Conservation (phyloP, 2,888 invertebrate genomes). For the Chelonus formosanus region DNA sequence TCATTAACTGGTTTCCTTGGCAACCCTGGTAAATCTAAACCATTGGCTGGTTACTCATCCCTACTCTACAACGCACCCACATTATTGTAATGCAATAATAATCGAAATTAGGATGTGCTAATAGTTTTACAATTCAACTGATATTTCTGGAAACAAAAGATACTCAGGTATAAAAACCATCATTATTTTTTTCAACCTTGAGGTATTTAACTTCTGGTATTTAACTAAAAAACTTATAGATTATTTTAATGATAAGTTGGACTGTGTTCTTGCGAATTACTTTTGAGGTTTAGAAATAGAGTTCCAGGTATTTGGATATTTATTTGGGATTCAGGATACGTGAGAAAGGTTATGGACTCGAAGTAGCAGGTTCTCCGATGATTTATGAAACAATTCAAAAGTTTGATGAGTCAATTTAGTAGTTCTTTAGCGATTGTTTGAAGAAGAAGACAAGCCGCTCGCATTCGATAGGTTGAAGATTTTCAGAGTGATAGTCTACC, state of each 20-base stretch:
- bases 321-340: too few relatives aligned
- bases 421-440: neutral
- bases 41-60: constrained; percentile 57
- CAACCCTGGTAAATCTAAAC: constrained; percentile 58
- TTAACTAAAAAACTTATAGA: too few relatives aligned
- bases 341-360: too few relatives aligned
- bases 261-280: too few relatives aligned
- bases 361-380: too few relatives aligned
- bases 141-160: constrained; percentile 11
- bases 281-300: too few relatives aligned
- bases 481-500: constrained; percentile 44
- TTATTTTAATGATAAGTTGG: too few relatives aligned
- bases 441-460: constrained; percentile 33
- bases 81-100: constrained; percentile 7
- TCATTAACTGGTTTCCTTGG: constrained; percentile 65
- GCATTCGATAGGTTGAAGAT: constrained; percentile 55
- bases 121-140: constrained; percentile 15
- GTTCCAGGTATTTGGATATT: too few relatives aligned
- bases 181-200: neutral
- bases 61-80: constrained; percentile 36
- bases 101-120: neutral
- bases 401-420: too few relatives aligned
- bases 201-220: too few relatives aligned
- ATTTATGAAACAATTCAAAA: too few relatives aligned
- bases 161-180: neutral